Evolutionary conservation across 2,797 vertebrate genomes (phyloP).

Genomic region (Halcyon smyrnensis): DNA sequence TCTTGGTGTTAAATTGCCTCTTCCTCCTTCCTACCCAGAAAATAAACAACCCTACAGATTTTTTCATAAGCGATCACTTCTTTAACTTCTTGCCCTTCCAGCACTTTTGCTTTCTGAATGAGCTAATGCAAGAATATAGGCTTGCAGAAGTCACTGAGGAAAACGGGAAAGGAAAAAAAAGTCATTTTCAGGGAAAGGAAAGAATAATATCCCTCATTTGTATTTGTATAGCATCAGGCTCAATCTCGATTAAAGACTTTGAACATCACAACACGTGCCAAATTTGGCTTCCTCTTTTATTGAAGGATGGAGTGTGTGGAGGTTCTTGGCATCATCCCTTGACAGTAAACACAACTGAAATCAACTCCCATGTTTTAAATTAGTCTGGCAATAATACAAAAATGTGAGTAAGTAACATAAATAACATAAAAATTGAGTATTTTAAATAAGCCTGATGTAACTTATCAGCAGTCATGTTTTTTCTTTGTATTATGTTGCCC

Average conservation of each 20-base stretch:
- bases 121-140: background rate
- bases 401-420: background rate
- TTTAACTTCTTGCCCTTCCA: background rate
- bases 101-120: background rate
- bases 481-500: background rate
- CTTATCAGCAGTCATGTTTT: background rate
- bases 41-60: background rate
- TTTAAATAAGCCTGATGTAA: background rate
- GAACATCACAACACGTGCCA: background rate
- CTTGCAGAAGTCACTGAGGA: background rate
- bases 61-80: background rate
- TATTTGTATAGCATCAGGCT: slow-evolving; percentile 17
- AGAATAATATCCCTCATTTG: background rate
- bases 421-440: background rate
- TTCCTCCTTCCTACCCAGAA: background rate
- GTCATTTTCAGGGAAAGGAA: background rate
- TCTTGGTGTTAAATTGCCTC: background rate
- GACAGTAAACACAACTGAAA: slow-evolving; percentile 27
- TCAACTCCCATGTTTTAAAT: background rate
- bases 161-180: background rate
- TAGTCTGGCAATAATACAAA: background rate
- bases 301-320: background rate
- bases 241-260: background rate
- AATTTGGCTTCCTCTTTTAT: slow-evolving; percentile 18
- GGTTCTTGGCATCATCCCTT: slow-evolving; percentile 39